Base-by-base conservation (phyloP, 1,140 invertebrate species). In the Drosophila kurseongensis region DNA sequence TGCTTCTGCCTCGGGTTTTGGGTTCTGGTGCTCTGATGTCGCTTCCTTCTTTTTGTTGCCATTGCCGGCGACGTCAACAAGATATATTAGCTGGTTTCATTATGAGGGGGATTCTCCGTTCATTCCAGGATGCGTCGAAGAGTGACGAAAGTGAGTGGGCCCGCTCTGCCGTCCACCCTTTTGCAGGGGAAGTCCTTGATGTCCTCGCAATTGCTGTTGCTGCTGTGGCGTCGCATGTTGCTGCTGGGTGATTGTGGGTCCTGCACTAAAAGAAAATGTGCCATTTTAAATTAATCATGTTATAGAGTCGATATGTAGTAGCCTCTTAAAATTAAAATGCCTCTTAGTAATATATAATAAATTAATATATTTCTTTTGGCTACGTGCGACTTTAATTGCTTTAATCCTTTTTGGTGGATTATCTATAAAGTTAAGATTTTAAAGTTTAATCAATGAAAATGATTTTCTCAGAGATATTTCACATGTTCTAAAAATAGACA, bases 21-120 rank as follows among this genome's bases (percentile, higher is more conserved):
- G 44, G 42, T 32, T 42, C 48, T 52, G 58, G 47, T 47, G 27
- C 55, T 63, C 27, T 44, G 38, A 45, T 66, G 71, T 36, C 52
- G 60, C 27, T 77, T 59, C 38, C 54, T 74, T 50, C 54, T 71
- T 74, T 62, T 57, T 63, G 56, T 35, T 54, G 41, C 54, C 52
- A 50, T 47, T 63, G 60, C 29, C 56, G 63, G 62, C 75, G 66
- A 68, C 75, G 67, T 67, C 83, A 82, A 82, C 75, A 79, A 88
- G 67, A 88, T 79, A 81, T 86, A 86, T 88, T 88, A 79, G 83
- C 72, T 60, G 78, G 66, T 78, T 88, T 86, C 83, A 82, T 86
- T 82, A 86, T 81, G 75, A 72, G 71, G 62, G 23, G 35, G 52
- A 35, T 52, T 60, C 47, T 54, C 51, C 45, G 38, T 47, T 58